Conservation (phyloP, 2,888 invertebrate genomes). For the Tinea trinotella region DNA sequence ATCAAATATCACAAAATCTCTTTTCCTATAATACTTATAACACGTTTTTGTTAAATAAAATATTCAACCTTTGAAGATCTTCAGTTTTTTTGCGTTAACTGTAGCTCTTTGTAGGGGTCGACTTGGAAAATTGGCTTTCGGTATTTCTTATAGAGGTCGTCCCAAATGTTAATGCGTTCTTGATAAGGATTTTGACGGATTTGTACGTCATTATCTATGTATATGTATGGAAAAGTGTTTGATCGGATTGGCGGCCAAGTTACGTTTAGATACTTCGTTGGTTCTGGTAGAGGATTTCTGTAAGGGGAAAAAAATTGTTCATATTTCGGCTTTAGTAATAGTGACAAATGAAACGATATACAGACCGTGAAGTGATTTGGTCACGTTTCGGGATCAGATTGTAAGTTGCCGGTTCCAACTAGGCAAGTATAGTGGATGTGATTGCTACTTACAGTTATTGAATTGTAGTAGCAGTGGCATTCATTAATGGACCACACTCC, state of each 20-base stretch:
- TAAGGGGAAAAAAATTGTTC: neutral
- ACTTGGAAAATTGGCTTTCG: neutral
- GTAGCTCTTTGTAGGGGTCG: neutral
- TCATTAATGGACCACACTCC: no score
- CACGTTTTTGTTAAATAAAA: no score
- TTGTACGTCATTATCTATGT: neutral
- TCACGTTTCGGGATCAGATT: no score
- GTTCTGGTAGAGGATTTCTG: constrained; percentile 5
- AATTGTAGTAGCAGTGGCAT: no score
- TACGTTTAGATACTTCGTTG: neutral
- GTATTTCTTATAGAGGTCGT: constrained; percentile 1
- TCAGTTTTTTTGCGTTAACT: neutral
- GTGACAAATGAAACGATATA: no score
- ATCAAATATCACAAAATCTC: no score
- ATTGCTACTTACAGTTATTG: no score
- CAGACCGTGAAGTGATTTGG: no score
- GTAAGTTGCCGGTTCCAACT: no score
- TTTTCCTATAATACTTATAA: no score
- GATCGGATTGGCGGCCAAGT: neutral
- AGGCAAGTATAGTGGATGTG: no score
- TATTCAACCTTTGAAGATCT: neutral
- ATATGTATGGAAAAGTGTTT: neutral
- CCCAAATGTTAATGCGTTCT: constrained; percentile 8
- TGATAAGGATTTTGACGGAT: neutral
- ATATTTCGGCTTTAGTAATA: no score